Evolutionary conservation across 2,797 vertebrate genomes (phyloP).

Genomic region (Chaetodon trifasciatus): DNA sequence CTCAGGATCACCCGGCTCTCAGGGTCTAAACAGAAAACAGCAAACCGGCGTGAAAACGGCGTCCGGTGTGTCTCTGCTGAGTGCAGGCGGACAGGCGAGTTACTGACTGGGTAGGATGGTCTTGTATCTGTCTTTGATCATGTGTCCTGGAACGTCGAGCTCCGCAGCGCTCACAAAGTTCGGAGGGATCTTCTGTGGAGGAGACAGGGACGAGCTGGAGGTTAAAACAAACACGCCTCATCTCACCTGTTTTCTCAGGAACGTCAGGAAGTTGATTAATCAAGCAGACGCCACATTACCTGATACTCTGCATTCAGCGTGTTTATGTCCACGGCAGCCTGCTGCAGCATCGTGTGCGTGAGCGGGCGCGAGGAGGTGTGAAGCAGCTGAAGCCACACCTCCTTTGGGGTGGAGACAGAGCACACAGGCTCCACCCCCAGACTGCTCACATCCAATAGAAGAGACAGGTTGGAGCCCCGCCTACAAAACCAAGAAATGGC

Average conservation of each 20-base stretch:
- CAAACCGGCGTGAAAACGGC: background rate
- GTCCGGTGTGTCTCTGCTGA: background rate
- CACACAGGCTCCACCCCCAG: conserved; percentile 88
- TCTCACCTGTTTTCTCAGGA: conserved; percentile 21
- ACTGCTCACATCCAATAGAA: conserved; percentile 89
- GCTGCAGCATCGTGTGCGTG: conserved; percentile 80
- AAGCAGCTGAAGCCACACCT: conserved; percentile 90
- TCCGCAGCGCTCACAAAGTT: conserved; percentile 90
- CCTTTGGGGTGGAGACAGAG: conserved; percentile 89
- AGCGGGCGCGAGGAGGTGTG: conserved; percentile 88
- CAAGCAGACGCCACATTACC: conserved; percentile 25
- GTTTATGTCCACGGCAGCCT: conserved; percentile 72
- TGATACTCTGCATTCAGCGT: conserved; percentile 89
- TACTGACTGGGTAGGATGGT: conserved; percentile 93
- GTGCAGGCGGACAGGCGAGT: background rate
- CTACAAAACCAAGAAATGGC: conserved; percentile 65
- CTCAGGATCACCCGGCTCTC: conserved; percentile 89
- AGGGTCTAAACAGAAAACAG: conserved; percentile 83
- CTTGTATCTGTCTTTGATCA: conserved; percentile 92
- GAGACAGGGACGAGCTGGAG: conserved; percentile 4
- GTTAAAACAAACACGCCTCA: conserved; percentile 20
- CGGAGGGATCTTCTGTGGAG: conserved; percentile 89
- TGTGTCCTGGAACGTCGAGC: conserved; percentile 88
- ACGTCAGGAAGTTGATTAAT: conserved; percentile 14
- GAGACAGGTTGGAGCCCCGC: conserved; percentile 90